Evolutionary conservation across 2,888 invertebrate genomes (phyloP).

Genomic region (Chydorus sphaericus): DNA sequence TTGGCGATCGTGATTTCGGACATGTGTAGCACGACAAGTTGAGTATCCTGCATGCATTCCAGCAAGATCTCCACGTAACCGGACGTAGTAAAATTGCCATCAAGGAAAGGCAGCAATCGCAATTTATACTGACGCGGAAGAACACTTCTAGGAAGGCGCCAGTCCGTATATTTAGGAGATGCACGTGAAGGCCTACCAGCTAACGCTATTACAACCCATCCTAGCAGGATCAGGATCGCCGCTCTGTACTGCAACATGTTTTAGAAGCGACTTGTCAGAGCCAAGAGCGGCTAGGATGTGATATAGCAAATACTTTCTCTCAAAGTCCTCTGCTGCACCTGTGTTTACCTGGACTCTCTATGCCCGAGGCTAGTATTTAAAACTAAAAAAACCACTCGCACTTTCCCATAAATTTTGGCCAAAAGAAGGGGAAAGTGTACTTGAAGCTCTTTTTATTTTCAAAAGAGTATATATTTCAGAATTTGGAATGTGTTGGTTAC

Average conservation of each 20-base stretch:
- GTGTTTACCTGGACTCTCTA: too few relatives aligned
- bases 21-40: constrained; percentile 60
- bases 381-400: too few relatives aligned
- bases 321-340: too few relatives aligned
- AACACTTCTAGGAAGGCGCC: constrained; percentile 6
- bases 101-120: constrained; percentile 19
- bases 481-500: too few relatives aligned
- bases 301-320: too few relatives aligned
- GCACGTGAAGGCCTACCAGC: neutral
- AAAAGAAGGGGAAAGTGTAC: too few relatives aligned
- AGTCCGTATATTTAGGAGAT: constrained; percentile 4
- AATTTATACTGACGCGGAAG: constrained; percentile 15
- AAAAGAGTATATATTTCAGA: too few relatives aligned
- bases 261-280: neutral
- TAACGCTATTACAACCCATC: neutral
- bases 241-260: neutral
- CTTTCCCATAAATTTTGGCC: too few relatives aligned
- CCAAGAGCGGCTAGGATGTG: neutral
- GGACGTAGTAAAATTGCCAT: constrained; percentile 19
- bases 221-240: neutral
- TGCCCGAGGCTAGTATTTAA: too few relatives aligned
- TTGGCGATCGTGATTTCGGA: constrained; percentile 37
- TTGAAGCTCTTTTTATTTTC: too few relatives aligned
- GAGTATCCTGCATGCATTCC: constrained; percentile 34
- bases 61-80: constrained; percentile 18